Evolutionary conservation across 2,888 invertebrate genomes (phyloP), one percentile per base, ranked within the genome.

Genomic region (Sclerodermus sp.): DNA sequence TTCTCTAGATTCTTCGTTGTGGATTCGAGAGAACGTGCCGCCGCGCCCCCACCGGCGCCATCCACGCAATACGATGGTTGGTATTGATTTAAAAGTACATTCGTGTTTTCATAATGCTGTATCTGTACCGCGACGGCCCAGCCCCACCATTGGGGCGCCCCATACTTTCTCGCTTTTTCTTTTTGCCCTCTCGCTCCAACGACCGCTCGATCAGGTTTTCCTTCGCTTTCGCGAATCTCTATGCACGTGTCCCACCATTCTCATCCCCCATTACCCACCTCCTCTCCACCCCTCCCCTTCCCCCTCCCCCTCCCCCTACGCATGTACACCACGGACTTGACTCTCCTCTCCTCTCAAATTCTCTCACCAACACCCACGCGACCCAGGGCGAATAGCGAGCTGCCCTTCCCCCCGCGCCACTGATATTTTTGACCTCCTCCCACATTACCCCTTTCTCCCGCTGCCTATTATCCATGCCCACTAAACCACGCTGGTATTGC

Each of bases 1-100:
- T 42, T 45, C 51, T 57, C 47, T 53, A 51, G 46, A 42, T 48
- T 60, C 54, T 56, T 51, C 53, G 58, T 46, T 43, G 49, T 53
- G 55, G 54, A 53, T 58, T 47, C 47, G 47, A 52, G 60, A 60
- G 23, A 23, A 53, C 59, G 62, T 59, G 58, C 63, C 64, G 60
- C 59, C 64, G 60, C 60, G 66, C 66, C 68, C 68, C 58, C 59
- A 34, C 34, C 60, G 52, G 64, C 62, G 60, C 62, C 68, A 64
- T 71, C 72, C 76, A 74, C 72, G 77, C 78, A 78, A 78, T 78
- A 73, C 77, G 77, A 79, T 79, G 78, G 76, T 77, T 74, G 78
- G 76, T 77, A 77, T 77, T 77, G 77, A 77, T 77, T 77, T 77
- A 77, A 77, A 77, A 77, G 76, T 77, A 76, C 76, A 77, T 77